phyloP scores from a whole-genome alignment of 64 coral and sea anemone species.

The Stichodactyla helianthus region DNA sequence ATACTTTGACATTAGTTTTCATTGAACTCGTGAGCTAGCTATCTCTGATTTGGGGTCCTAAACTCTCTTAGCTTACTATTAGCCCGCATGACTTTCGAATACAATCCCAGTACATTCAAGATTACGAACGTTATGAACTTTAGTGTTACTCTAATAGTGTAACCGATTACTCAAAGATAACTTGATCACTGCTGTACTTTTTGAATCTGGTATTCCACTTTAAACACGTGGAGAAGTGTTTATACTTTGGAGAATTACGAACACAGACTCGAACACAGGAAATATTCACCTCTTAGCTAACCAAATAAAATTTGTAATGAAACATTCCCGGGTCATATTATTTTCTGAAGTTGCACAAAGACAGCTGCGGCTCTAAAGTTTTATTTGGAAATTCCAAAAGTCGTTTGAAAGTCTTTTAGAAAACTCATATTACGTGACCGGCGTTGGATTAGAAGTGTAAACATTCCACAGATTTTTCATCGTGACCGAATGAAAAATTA shows the following conservation, averaged over 20 bases:
- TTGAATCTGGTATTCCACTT: conserved; percentile 2
- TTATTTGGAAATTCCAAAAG: background rate
- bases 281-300: background rate
- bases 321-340: background rate
- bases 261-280: background rate
- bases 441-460: background rate
- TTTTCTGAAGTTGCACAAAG: background rate
- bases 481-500: background rate
- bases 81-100: background rate
- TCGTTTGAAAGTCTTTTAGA: background rate
- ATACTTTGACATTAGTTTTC: background rate
- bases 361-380: background rate
- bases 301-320: background rate
- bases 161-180: background rate
- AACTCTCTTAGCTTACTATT: background rate
- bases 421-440: background rate
- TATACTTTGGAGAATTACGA: too few relatives aligned
- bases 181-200: background rate
- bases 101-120: too few relatives aligned
- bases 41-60: background rate
- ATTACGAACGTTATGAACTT: background rate
- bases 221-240: background rate
- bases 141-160: background rate
- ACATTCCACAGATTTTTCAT: background rate
- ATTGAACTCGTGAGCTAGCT: background rate